Base-by-base conservation (phyloP, 2,113 vertebrate species). In the Hylia prasina region DNA sequence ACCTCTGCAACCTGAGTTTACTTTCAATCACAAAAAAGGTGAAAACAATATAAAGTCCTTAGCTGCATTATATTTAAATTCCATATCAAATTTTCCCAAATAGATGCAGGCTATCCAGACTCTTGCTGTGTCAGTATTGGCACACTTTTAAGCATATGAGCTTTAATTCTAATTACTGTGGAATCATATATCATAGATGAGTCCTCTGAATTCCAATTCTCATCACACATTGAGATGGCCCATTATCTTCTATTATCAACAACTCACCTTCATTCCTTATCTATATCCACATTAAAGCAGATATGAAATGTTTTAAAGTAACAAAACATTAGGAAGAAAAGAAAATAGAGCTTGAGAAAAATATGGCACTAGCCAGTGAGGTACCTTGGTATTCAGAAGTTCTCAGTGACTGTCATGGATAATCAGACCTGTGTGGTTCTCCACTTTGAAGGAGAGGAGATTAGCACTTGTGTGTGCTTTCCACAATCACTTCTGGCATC, bases 381-480 rank as follows among this genome's bases (percentile, higher is more conserved):
- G 11, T 68, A 30, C 9, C 13, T 9, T 1, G 1, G 10, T 28
- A 57, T 57, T 82, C 28, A 76, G 31, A 54, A 72, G 0, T 11
- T 61, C 25, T 72, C 37, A 10, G 8, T 0, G 1, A 19, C 35
- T n/a, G 5, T 6, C 15, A 22, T 2, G 4, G 19, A 13, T 44
- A 72, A 44, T 48, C 53, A 88, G 57, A 72, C 7, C 22, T 82
- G 10, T 17, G 11, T 23, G 11, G 17, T 37, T 6, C 30, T 54
- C 13, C 9, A 8, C 23, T 7, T 5, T 16, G 31, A 64, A 56
- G 24, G 8, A 68, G 33, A 37, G 6, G 17, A 78, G 19, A 65
- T 45, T 7, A 10, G 1, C 30, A 11, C 9, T 10, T 48, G 10
- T 11, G 7, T 35, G 24, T 68, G 8, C 15, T 79, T 87, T 63